Evolutionary conservation across 2,797 vertebrate species (phyloP).

Genomic region (Crypturellus tataupa): DNA sequence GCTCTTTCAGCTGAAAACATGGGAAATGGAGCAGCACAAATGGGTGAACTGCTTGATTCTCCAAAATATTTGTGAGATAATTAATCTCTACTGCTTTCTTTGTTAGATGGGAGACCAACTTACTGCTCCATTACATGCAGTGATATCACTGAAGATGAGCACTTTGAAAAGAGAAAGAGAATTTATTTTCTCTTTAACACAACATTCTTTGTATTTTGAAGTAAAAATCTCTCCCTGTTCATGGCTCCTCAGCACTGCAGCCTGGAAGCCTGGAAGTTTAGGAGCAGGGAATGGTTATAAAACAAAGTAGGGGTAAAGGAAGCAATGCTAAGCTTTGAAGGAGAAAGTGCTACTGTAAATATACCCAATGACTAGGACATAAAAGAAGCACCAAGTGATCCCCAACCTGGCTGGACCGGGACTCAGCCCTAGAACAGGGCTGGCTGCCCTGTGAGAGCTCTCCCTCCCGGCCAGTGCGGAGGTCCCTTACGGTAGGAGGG

Average conservation of each 20-base stretch:
- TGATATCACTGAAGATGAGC: constrained; percentile 36
- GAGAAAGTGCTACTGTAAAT: constrained; percentile 62
- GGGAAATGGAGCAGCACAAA: constrained; percentile 72
- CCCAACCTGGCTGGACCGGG: constrained; percentile 55
- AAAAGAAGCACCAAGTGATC: constrained; percentile 49
- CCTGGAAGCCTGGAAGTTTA: constrained; percentile 10
- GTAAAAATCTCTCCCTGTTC: constrained; percentile 56
- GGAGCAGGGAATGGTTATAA: constrained; percentile 52
- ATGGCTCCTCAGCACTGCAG: neutral
- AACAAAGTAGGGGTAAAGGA: constrained; percentile 44
- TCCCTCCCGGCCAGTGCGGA: constrained; percentile 62
- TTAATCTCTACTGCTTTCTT: constrained; percentile 67
- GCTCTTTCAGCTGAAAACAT: constrained; percentile 72
- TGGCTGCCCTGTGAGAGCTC: constrained; percentile 46
- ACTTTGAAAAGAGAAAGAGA: constrained; percentile 51
- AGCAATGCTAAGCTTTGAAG: constrained; percentile 53
- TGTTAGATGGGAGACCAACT: constrained; percentile 60
- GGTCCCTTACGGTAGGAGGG: constrained; percentile 27
- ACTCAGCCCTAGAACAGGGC: neutral
- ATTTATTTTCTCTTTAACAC: constrained; percentile 65
- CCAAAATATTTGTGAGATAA: constrained; percentile 73
- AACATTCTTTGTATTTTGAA: constrained; percentile 61
- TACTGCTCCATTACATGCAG: constrained; percentile 60
- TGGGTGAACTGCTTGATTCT: constrained; percentile 64
- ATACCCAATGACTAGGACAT: constrained; percentile 46